Evolutionary conservation across 2,113 vertebrate species (phyloP).

Genomic region (Garra rufa): DNA sequence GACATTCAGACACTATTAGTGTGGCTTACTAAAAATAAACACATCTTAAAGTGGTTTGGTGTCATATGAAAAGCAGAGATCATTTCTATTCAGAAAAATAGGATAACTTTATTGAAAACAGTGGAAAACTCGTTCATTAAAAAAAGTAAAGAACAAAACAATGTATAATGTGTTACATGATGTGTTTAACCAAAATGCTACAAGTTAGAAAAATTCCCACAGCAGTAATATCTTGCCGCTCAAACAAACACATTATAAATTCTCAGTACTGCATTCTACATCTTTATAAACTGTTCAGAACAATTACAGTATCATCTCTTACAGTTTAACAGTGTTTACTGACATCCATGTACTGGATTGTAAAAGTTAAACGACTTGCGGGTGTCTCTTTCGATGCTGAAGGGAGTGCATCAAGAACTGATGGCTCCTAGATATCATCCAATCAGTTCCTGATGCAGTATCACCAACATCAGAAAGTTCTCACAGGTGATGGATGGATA

Average conservation of each 20-base stretch:
- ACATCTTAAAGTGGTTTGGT: neutral
- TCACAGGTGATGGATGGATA: neutral
- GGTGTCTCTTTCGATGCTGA: conserved; percentile 88
- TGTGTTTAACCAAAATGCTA: neutral
- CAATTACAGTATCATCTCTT: neutral
- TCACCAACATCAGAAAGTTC: conserved; percentile 87
- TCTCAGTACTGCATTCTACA: neutral
- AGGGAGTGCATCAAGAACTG: conserved; percentile 93
- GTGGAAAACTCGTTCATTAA: neutral
- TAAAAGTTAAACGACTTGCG: conserved; percentile 33
- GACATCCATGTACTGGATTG: neutral
- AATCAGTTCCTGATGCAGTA: conserved; percentile 99
- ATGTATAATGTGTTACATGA: neutral
- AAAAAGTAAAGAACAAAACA: neutral
- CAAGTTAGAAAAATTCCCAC: neutral
- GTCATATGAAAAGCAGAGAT: neutral
- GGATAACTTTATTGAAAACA: conserved; percentile 9
- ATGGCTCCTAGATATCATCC: conserved; percentile 82
- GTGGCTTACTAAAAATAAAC: neutral
- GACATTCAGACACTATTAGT: neutral
- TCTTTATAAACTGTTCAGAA: conserved; percentile 7
- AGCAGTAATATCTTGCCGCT: neutral
- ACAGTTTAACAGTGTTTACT: neutral
- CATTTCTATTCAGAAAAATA: neutral
- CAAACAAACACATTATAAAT: neutral